A percentile compares a stretch with the other conserved stretches of the same genome.
phyloP scores from a whole-genome alignment of 2,797 vertebrate species.

The Xenopus petersii region DNA sequence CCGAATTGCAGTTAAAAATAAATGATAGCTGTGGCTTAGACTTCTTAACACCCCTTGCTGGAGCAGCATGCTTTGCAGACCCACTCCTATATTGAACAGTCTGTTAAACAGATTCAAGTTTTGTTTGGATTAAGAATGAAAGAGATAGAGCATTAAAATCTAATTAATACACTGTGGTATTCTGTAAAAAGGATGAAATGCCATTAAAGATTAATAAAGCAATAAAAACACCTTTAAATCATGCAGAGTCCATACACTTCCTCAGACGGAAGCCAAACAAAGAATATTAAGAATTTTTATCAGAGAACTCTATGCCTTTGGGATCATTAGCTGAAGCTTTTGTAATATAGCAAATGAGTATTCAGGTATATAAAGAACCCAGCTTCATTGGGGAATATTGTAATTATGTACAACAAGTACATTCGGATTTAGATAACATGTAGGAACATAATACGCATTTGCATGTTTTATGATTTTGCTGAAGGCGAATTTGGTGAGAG shows the following conservation, averaged over 20 bases:
- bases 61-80: no score
- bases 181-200: not conserved
- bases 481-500: not conserved
- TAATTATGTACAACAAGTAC: conserved; percentile 36
- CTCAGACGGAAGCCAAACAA: not conserved
- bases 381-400: conserved; percentile 9
- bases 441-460: conserved; percentile 1
- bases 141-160: not conserved
- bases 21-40: no score
- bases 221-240: not conserved
- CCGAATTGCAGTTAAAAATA: no score
- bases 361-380: conserved; percentile 24
- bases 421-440: conserved; percentile 21
- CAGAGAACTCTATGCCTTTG: not conserved
- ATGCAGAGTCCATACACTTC: not conserved
- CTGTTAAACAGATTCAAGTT: no score
- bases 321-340: conserved; percentile 26
- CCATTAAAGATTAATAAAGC: not conserved
- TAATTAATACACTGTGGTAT: not conserved
- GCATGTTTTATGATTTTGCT: not conserved
- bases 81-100: no score
- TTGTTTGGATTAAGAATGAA: no score
- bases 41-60: no score
- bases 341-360: conserved; percentile 16
- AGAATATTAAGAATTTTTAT: conserved; percentile 16